Base-by-base conservation (phyloP, 2,888 invertebrate genomes). In the Dryocosmus kuriphilus region DNA sequence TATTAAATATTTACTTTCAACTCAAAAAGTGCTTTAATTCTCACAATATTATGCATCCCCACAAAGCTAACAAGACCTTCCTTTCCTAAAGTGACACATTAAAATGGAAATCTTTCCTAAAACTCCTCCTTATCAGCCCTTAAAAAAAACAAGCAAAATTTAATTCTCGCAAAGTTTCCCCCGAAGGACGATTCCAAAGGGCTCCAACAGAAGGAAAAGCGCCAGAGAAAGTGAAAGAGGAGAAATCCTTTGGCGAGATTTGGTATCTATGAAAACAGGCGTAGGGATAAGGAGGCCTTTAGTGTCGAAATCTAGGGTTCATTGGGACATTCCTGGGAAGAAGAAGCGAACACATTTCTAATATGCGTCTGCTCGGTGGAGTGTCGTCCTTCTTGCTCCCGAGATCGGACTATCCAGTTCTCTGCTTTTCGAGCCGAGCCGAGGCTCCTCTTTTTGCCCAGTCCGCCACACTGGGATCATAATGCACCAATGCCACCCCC, bases 391-490 rank as follows among this genome's bases (percentile, higher is more conserved):
- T 83, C 79, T 78, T 80, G 57, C 78, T 75, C 80, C 67, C 65
- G 57, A 57, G 57, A 62, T 41, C 75, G 81, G 82, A 74, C 77
- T 79, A 80, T 78, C 84, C 80, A 79, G 80, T 83, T 78, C 83
- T 87, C 88, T 88, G 88, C 87, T 86, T 87, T 87, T 86, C 88
- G 83, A 83, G 86, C 85, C 85, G 86, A 87, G 88, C 87, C 86
- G 84, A 87, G 89, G 88, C 88, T 89, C 86, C 89, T 88, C 88
- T 89, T 90, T 90, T 89, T 89, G 90, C 90, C 90, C 90, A 89
- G 90, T 90, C 90, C 90, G 89, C 90, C 90, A 89, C 90, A 89
- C 89, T 87, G 89, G 90, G 90, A 90, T 90, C 90, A 90, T 90
- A 90, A 90, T 90, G 90, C 90, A 90, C 90, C 90, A 90, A 90